Percentiles rank a stretch among this genome's conserved stretches.
Conservation (phyloP, 2,888 invertebrate species). For the Dyspetes luteomarginatus region DNA sequence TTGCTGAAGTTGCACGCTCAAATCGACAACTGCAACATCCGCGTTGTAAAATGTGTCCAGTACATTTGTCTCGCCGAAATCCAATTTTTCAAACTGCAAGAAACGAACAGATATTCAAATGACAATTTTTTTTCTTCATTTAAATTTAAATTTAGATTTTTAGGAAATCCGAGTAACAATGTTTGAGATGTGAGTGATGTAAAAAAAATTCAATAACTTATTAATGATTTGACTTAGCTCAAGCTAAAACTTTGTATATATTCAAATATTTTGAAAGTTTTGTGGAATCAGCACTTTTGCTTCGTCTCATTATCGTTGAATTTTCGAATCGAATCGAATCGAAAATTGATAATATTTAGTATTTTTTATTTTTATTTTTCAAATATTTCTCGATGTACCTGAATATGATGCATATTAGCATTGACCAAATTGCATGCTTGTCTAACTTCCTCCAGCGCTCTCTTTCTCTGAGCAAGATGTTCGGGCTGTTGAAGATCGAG, state of each 20-base stretch:
- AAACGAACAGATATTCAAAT: conserved; percentile 15
- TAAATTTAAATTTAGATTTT: background rate
- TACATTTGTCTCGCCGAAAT: conserved; percentile 98
- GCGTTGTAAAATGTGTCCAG: conserved; percentile 99
- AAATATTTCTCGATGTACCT: conserved; percentile 85
- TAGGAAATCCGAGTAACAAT: too few species aligned
- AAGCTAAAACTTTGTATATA: too few species aligned
- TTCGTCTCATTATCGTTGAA: too few species aligned
- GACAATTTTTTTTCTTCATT: too few species aligned
- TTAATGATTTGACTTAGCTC: too few species aligned
- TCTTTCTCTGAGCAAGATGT: conserved; percentile 90
- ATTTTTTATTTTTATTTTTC: too few species aligned
- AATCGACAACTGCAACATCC: conserved; percentile 97
- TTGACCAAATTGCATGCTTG: conserved; percentile 91
- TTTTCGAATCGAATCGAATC: too few species aligned
- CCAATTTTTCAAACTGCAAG: conserved; percentile 96
- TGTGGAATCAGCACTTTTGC: too few species aligned
- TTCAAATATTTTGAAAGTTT: too few species aligned
- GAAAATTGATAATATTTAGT: too few species aligned
- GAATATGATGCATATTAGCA: conserved; percentile 92
- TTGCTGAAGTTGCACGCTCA: conserved; percentile 96
- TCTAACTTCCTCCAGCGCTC: conserved; percentile 93
- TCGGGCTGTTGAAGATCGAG: conserved; percentile 91
- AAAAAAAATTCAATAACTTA: too few species aligned
- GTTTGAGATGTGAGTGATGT: too few species aligned